phyloP scores from a whole-genome alignment of 2,888 invertebrate genomes.

The Disparrhopalites patrizii region DNA sequence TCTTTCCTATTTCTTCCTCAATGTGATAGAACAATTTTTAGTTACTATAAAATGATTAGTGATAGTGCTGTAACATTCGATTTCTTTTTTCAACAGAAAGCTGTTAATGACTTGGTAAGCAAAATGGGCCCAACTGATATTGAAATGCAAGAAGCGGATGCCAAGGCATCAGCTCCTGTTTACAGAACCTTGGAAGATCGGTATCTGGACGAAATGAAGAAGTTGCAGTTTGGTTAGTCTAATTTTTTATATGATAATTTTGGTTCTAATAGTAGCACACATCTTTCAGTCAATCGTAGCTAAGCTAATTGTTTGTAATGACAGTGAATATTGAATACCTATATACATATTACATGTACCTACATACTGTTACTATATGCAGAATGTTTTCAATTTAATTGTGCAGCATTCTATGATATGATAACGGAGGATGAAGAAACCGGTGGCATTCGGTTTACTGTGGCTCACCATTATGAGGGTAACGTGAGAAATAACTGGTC shows the following conservation, averaged over 20 bases:
- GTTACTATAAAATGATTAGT: background rate
- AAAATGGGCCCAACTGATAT: constrained; percentile 42
- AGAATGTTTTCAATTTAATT: no score
- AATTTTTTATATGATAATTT: no score
- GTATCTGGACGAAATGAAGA: constrained; percentile 82
- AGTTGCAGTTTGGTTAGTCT: constrained; percentile 75
- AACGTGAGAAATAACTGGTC: constrained; percentile 82
- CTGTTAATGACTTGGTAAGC: constrained; percentile 37
- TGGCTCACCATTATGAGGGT: constrained; percentile 85
- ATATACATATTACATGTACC: background rate
- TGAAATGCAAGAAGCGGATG: constrained; percentile 42
- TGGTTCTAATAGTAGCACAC: no score
- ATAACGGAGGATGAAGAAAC: constrained; percentile 67
- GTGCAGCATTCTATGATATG: constrained; percentile 83
- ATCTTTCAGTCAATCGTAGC: no score
- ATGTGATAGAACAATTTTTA: background rate
- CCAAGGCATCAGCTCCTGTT: constrained; percentile 50
- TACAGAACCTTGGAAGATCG: constrained; percentile 64
- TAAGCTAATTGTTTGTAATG: no score
- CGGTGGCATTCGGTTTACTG: constrained; percentile 72
- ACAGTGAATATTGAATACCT: background rate
- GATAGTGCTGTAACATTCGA: background rate
- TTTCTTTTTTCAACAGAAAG: constrained; percentile 32
- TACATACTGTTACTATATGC: no score
- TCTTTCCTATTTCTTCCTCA: no score